These are phyloP conservation scores for Bujurquina vittata DNA, from an alignment of 2,113 vertebrate species.

Conservation along the genomic window DNA sequence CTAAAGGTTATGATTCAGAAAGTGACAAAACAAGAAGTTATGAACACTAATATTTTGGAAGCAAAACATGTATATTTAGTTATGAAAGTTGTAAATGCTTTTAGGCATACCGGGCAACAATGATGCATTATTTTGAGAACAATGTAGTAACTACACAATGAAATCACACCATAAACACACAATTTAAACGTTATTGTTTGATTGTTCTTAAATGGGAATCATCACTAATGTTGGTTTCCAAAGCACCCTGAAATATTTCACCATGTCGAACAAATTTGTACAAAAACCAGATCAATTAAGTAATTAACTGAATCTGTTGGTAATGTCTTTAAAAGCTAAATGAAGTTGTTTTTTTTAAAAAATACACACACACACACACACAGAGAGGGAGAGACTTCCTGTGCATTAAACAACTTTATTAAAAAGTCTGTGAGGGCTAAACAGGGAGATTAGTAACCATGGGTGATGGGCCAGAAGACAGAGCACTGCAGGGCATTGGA, in stretches of 20 bases:
- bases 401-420: conserved; percentile 41
- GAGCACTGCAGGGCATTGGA: conserved; percentile 33
- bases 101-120: not conserved
- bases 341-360: conserved; percentile 1
- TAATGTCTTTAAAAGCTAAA: conserved; percentile 9
- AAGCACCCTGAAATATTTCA: not conserved
- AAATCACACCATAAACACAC: too few species aligned
- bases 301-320: conserved; percentile 8
- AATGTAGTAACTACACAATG: not conserved
- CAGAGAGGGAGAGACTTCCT: not conserved
- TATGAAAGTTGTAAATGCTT: not conserved
- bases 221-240: not conserved
- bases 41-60: not conserved
- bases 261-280: not conserved
- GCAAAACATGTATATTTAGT: not conserved
- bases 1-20: too few species aligned
- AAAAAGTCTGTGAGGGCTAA: conserved; percentile 38
- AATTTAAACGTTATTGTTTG: not conserved
- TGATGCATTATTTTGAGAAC: not conserved
- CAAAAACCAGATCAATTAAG: not conserved
- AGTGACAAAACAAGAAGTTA: not conserved
- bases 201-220: not conserved
- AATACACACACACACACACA: not conserved
- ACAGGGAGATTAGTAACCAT: conserved; percentile 62
- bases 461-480: conserved; percentile 17